Percentiles rank a stretch among this genome's conserved stretches.
phyloP scores from a whole-genome alignment of 2,888 invertebrate genomes.

The Eristalis arbustorum region DNA sequence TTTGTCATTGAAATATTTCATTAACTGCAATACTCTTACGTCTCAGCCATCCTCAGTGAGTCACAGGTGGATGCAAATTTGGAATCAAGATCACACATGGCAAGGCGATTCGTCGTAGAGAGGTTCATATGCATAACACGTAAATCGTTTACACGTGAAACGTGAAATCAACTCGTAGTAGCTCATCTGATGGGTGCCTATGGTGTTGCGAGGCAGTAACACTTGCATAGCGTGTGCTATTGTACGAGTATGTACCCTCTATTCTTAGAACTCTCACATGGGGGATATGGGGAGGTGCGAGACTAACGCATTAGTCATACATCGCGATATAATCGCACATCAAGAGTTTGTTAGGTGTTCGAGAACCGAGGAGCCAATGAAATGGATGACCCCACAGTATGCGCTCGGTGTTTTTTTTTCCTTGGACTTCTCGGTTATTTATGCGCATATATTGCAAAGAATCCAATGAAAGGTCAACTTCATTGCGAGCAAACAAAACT shows the following conservation, averaged over 20 bases:
- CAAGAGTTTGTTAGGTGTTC: slow-evolving; percentile 22
- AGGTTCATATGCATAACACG: not conserved
- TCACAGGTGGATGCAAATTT: not conserved
- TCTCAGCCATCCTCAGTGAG: not conserved
- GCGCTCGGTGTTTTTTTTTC: not conserved
- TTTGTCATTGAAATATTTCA: not conserved
- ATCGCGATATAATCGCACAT: slow-evolving; percentile 30
- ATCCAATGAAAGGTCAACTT: slow-evolving; percentile 33
- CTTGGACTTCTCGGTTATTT: not conserved
- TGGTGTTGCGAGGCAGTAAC: not conserved
- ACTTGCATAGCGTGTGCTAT: slow-evolving; percentile 31
- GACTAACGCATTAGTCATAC: slow-evolving; percentile 59
- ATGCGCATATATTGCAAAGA: slow-evolving; percentile 19
- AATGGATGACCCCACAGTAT: slow-evolving; percentile 8
- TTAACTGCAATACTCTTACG: not conserved
- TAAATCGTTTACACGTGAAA: not conserved
- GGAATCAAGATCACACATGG: not conserved
- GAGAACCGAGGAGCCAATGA: slow-evolving; percentile 21
- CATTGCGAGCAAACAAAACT: slow-evolving; percentile 5
- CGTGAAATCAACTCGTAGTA: not conserved
- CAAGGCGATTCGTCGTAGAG: not conserved
- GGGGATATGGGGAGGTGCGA: slow-evolving; percentile 11
- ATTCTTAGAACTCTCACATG: slow-evolving; percentile 53
- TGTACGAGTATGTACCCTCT: slow-evolving; percentile 15
- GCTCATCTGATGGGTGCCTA: slow-evolving; percentile 9